Percentiles rank a stretch among this genome's conserved stretches.
phyloP scores from a whole-genome alignment of 1,140 invertebrate genomes.

The Caenorhabditis inopinata region DNA sequence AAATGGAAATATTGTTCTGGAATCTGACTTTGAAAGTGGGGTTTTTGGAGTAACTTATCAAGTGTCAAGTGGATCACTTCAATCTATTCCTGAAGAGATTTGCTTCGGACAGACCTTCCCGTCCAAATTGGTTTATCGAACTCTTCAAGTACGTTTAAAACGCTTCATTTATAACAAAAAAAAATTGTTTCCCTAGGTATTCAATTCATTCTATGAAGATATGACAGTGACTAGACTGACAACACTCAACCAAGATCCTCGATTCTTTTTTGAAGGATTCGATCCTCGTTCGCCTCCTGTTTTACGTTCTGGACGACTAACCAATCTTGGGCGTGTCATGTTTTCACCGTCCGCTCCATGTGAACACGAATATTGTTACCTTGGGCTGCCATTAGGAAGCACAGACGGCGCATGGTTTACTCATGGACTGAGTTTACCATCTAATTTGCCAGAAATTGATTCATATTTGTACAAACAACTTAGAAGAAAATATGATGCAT shows the following conservation, averaged over 20 bases:
- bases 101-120: conserved; percentile 78
- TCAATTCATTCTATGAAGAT: conserved; percentile 55
- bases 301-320: conserved; percentile 41
- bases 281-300: conserved; percentile 36
- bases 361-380: conserved; percentile 75
- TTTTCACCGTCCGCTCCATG: conserved; percentile 77
- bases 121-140: conserved; percentile 72
- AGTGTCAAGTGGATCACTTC: conserved; percentile 73
- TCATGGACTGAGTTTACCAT: conserved; percentile 73
- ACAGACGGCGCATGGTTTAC: conserved; percentile 75
- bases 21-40: conserved; percentile 38
- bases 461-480: conserved; percentile 68
- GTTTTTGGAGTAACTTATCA: conserved; percentile 33
- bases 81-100: conserved; percentile 80
- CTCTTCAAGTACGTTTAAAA: conserved; percentile 69
- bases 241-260: conserved; percentile 50
- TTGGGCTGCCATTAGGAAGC: conserved; percentile 72
- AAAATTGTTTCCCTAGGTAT: conserved; percentile 54
- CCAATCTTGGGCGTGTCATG: conserved; percentile 69
- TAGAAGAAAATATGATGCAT: conserved; percentile 66
- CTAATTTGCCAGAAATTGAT: conserved; percentile 70
- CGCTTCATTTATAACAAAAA: background rate
- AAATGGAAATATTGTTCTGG: conserved; percentile 13
- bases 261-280: conserved; percentile 55
- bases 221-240: conserved; percentile 52